Base-by-base conservation (phyloP, 2,113 vertebrate species). In the Trematocara variabile region DNA sequence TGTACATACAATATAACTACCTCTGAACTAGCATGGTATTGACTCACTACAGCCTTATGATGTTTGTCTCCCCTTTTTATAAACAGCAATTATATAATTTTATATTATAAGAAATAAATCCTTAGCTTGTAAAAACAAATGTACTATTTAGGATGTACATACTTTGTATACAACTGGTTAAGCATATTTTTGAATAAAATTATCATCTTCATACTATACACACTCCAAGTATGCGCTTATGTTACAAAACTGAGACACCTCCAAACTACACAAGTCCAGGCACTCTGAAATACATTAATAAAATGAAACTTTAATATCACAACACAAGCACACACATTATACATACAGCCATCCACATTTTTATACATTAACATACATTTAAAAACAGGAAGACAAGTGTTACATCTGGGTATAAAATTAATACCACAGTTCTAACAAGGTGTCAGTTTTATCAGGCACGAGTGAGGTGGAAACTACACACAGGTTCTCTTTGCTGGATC, bases 1-100 rank as follows among this genome's bases (percentile, higher is more conserved):
- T 95, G 90, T 95, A 91, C 92, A 94, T 96, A 95, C 93, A 95
- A 96, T 96, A 94, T 95, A 96, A 96, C 96, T 97, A 97, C 96
- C 96, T 97, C 96, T 96, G 93, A 96, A 95, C 92, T 96, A 94
- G 95, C 93, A 96, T 95, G 95, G 87, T 95, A 94, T 93, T 91
- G 93, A 94, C 88, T 93, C 89, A 88, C 83, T 93, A 90, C 90
- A 95, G 87, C 92, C 89, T 91, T 94, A 94, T 89, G 90, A 93
- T 93, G 88, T 94, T 91, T 91, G 92, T 91, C 87, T 92, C 89
- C 88, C 88, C 84, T 91, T 95, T 95, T 94, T 93, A 95, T 93
- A 92, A 89, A 94, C 94, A 93, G 91, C 94, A 97, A 95, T 95
- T 95, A 96, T 95, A 93, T 94, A 91, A 93, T 92, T 95, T 89